These are phyloP conservation scores for Cyclophora punctaria DNA, from an alignment of 2,888 invertebrate species.

Conservation along the genomic window DNA sequence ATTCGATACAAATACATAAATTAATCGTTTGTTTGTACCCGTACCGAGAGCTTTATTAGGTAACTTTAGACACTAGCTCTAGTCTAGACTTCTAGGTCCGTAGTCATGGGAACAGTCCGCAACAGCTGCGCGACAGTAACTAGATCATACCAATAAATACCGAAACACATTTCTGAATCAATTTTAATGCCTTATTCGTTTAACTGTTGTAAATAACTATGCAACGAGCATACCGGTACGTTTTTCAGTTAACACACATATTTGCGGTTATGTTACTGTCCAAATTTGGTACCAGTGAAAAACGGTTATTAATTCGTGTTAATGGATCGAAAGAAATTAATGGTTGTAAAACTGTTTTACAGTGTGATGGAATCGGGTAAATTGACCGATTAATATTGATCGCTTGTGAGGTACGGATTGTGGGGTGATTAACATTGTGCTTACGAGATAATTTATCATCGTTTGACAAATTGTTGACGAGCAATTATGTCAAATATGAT, in stretches of 20 bases:
- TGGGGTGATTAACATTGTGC: no score
- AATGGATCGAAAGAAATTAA: constrained; percentile 5
- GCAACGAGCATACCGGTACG: constrained; percentile 10
- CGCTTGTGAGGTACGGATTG: no score
- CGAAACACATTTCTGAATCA: constrained; percentile 53
- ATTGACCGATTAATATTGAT: no score
- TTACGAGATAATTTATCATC: no score
- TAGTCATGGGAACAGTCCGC: constrained; percentile 39
- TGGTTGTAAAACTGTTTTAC: no score
- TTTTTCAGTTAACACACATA: constrained; percentile 6
- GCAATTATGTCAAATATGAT: no score
- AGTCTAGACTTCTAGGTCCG: not conserved
- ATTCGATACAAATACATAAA: no score
- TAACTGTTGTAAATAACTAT: constrained; percentile 34
- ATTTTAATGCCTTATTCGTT: constrained; percentile 44
- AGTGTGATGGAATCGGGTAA: no score
- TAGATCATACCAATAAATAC: constrained; percentile 58
- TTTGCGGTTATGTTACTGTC: constrained; percentile 3
- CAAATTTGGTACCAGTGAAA: constrained; percentile 5
- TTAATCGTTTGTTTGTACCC: no score
- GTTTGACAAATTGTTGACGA: no score
- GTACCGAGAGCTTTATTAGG: no score
- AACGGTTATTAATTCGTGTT: constrained; percentile 4
- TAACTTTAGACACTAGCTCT: no score
- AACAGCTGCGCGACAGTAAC: constrained; percentile 46